Base-by-base conservation (phyloP, 2,888 invertebrate species). In the Exephanes ischioxanthus region DNA sequence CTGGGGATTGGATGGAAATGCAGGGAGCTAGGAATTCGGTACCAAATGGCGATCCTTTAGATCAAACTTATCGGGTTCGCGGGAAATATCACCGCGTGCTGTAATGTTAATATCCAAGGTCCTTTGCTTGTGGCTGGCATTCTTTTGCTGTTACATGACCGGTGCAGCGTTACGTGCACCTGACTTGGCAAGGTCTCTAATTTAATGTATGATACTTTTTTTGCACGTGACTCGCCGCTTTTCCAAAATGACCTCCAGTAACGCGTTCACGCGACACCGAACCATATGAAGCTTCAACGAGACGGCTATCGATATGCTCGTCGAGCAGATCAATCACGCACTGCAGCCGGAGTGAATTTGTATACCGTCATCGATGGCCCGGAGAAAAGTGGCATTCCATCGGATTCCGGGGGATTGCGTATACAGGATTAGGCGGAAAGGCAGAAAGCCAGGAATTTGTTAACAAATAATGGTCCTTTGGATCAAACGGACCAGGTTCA, bases 221-320 rank as follows among this genome's bases (percentile, higher is more conserved):
- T 6, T n/a, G 76, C 51, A 55, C 76, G 67, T 26, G 41, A 76
- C 76, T 33, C 41, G 9, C 53, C 26, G 76, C 51, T 67, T 77
- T 77, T 41, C 66, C 26, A 37, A 77, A 81, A 81, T 75, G 68
- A 81, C 26, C 58, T 72, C 30, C 33, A 30, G 48, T 41, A 37
- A 53, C 26, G 22, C 67, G 37, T 30, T 77, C 53, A n/a, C 4
- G n/a, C 41, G n/a, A 37, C 3, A 16, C 51, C n/a, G 14, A 63
- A 61, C 41, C 61, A 37, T 19, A 71, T 72, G 22, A 51, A 51
- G 19, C 26, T 2, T 11, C 16, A 63, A 71, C 37, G 48, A n/a
- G 53, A 41, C 22, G 67, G 51, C 37, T 51, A 79, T 71, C 33
- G 22, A 48, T 71, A 26, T 33, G 37, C 61, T 16, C 33, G 3